These are phyloP conservation scores for Ligdia adustata DNA, from an alignment of 2,888 invertebrate species.

Conservation along the genomic window DNA sequence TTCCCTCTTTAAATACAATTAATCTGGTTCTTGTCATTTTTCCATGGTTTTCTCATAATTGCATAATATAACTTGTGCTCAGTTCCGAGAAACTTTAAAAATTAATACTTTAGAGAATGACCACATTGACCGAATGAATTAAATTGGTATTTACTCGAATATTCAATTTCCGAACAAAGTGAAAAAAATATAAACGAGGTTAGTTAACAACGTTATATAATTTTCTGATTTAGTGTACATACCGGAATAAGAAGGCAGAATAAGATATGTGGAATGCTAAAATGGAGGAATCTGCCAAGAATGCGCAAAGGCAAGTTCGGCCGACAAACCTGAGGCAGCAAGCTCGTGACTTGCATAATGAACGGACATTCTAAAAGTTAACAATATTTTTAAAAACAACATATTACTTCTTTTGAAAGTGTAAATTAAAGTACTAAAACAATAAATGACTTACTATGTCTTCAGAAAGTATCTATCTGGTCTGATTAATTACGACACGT, in stretches of 20 bases:
- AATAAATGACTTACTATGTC: too few species aligned
- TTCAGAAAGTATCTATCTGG: too few species aligned
- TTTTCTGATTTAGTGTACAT: conserved; percentile 13
- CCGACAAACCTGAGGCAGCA: conserved; percentile 46
- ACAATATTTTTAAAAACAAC: too few species aligned
- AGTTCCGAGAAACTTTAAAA: too few species aligned
- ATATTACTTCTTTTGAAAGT: too few species aligned
- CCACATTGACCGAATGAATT: not conserved
- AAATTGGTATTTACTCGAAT: conserved; percentile 10
- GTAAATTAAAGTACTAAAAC: too few species aligned
- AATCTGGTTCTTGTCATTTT: too few species aligned
- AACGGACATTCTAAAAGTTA: conserved; percentile 11
- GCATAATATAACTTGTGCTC: too few species aligned
- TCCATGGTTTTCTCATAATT: too few species aligned
- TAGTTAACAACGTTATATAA: conserved; percentile 15
- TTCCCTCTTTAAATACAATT: too few species aligned
- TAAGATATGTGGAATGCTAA: conserved; percentile 33
- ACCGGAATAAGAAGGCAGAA: conserved; percentile 18
- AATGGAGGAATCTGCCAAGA: conserved; percentile 32
- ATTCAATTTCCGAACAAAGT: conserved; percentile 8
- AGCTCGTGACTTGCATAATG: conserved; percentile 54
- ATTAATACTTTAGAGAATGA: conserved; percentile 6
- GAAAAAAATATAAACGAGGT: conserved; percentile 14
- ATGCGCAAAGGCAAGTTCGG: conserved; percentile 47
- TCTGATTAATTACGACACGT: too few species aligned